Base-by-base conservation (phyloP, 2,888 invertebrate genomes). In the Pterostichus madidus region DNA sequence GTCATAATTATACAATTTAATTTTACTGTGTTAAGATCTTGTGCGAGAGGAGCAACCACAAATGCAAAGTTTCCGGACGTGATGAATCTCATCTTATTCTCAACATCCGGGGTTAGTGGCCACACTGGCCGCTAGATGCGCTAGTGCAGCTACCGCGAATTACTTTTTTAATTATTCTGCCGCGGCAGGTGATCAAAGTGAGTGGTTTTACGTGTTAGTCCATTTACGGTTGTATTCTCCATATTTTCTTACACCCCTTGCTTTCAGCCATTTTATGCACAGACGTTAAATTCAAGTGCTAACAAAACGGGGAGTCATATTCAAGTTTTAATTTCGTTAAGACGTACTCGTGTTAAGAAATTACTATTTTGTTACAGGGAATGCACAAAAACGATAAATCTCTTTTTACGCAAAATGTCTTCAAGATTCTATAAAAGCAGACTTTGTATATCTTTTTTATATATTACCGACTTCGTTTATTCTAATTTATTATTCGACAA, bases 121-220 rank as follows among this genome's bases (percentile, higher is more conserved):
- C 39, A 39, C 7, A 7, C 39, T 39, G 39, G 39, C 39, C 39
- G 39, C 39, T 39, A 8, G 39, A 39, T 39, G 39, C 15, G 53
- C 13, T 53, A 53, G 53, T 53, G 53, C 13, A 15, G 53, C 15
- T 53, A 15, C 15, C 13, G 44, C 15, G 71, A 71, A 71, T 71
- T 44, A 71, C 44, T 71, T 71, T 71, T 71, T 71, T 71, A 71
- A 71, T 71, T 71, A 71, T 71, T 71, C 24, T 44, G 17, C n/a
- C 71, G 17, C 11, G 11, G 24, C 44, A 17, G 46, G 44, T 71
- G 71, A 71, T 46, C 17, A 46, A 46, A 11, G 46, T 15, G 44
- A 71, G 71, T 71, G 71, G 46, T 71, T 71, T 71, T 71, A 39
- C 17, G 71, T 71, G 44, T 71, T 71, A 46, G 13, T 17, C 71